phyloP scores from a whole-genome alignment of 2,113 vertebrate species.

The Anoplopoma fimbria region DNA sequence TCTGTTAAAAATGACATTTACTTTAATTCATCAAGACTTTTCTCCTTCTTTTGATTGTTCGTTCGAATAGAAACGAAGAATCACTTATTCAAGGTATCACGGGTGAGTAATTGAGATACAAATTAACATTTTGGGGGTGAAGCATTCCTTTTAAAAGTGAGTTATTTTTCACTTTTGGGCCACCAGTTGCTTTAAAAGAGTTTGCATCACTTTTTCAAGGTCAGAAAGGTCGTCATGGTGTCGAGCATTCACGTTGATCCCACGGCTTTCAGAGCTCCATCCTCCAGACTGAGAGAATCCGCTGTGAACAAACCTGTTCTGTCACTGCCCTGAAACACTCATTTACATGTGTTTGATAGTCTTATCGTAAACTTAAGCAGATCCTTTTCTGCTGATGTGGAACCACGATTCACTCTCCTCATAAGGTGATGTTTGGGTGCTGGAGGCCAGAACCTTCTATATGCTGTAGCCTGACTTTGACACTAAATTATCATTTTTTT shows the following conservation, averaged over 20 bases:
- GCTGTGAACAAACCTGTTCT: slow-evolving; percentile 14
- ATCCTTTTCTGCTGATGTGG: neutral
- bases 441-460: neutral
- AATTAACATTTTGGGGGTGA: neutral
- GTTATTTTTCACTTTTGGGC: neutral
- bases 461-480: neutral
- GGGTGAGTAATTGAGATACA: neutral
- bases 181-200: too few relatives aligned
- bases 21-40: too few relatives aligned
- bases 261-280: neutral
- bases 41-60: too few relatives aligned
- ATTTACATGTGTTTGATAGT: slow-evolving; percentile 5
- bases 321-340: slow-evolving; percentile 3
- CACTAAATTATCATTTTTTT: neutral
- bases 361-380: slow-evolving; percentile 9
- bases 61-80: too few relatives aligned
- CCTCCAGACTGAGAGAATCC: neutral
- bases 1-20: too few relatives aligned
- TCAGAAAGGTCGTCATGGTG: neutral
- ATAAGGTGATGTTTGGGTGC: too few relatives aligned
- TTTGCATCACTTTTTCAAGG: neutral
- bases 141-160: neutral
- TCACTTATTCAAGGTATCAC: too few relatives aligned
- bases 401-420: neutral
- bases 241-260: neutral